phyloP scores from a whole-genome alignment of 2,888 invertebrate genomes.

The Rhagophthalmus giganteus region DNA sequence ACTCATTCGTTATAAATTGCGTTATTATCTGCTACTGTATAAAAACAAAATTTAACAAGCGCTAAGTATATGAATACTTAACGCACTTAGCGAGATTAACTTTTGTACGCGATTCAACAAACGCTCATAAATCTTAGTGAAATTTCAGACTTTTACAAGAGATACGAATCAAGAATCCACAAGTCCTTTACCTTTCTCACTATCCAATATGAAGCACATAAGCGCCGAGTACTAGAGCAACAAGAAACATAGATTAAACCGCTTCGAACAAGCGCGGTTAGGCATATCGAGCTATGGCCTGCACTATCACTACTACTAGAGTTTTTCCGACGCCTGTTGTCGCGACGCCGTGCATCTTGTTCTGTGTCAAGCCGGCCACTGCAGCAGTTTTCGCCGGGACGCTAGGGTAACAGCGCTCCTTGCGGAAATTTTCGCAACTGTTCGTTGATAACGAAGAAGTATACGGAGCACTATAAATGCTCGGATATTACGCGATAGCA shows the following conservation, averaged over 20 bases:
- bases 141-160: background rate
- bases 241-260: conserved; percentile 26
- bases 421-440: conserved; percentile 45
- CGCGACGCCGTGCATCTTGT: conserved; percentile 48
- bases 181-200: conserved; percentile 32
- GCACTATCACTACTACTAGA: conserved; percentile 41
- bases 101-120: too few relatives aligned
- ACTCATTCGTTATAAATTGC: too few relatives aligned
- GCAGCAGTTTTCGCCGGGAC: conserved; percentile 55
- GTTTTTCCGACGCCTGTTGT: conserved; percentile 38
- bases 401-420: conserved; percentile 50
- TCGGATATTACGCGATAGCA: conserved; percentile 15
- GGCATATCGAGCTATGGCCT: conserved; percentile 39
- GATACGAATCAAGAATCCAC: conserved; percentile 19
- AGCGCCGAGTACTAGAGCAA: conserved; percentile 27
- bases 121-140: background rate
- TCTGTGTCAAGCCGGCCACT: conserved; percentile 52
- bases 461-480: conserved; percentile 14
- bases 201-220: conserved; percentile 32
- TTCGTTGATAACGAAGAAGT: conserved; percentile 26
- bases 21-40: too few relatives aligned
- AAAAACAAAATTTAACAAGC: too few relatives aligned
- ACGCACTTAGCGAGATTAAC: too few relatives aligned
- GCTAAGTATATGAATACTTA: too few relatives aligned
- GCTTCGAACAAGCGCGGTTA: conserved; percentile 37